Evolutionary conservation across 1,140 invertebrate species (phyloP), one percentile per base, ranked within the genome.

Genomic region (Drosophila miranda): DNA sequence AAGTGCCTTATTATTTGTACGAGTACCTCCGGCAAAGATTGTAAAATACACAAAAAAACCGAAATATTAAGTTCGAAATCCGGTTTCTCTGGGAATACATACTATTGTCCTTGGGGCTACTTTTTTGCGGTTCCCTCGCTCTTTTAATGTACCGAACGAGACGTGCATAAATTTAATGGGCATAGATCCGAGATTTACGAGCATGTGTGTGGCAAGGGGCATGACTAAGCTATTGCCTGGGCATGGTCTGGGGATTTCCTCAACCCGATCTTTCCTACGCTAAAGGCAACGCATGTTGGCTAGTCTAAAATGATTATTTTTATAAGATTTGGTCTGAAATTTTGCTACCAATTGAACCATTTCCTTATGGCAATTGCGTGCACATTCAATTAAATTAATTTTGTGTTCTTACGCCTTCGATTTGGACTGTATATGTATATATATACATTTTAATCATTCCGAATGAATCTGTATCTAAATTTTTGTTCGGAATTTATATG

Each of bases 121-220:
- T 41, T 57, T 43, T 30, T n/a, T n/a, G 46, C 55, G 21, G 28
- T 58, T 16, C 30, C 57, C 60, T 58, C 61, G 34, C 63, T 44
- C 38, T 48, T 86, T 77, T 77, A 63, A 77, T 74, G 69, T 48
- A 46, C 51, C 13, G 56, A 42, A 81, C 81, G 78, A 68, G 81
- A 75, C 73, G 64, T 86, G 81, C 77, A 86, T 81, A 81, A 86
- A 86, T 77, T 86, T 59, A 62, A 84, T 84, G 76, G 59, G 26
- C 72, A 49, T 51, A 72, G 76, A 72, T 64, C 71, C 44, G 46
- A 80, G 77, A 86, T 77, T 80, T 19, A 19, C 19, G 19, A 19
- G 19, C 73, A 66, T 76, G 52, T 41, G 23, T 42, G 30, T 41
- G 38, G 28, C 13, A 45, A 42, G 30, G 56, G 30, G 51, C 57